These are phyloP conservation scores for Oophaga sylvatica DNA, from an alignment of 2,797 vertebrate species.

Conservation along the genomic window DNA sequence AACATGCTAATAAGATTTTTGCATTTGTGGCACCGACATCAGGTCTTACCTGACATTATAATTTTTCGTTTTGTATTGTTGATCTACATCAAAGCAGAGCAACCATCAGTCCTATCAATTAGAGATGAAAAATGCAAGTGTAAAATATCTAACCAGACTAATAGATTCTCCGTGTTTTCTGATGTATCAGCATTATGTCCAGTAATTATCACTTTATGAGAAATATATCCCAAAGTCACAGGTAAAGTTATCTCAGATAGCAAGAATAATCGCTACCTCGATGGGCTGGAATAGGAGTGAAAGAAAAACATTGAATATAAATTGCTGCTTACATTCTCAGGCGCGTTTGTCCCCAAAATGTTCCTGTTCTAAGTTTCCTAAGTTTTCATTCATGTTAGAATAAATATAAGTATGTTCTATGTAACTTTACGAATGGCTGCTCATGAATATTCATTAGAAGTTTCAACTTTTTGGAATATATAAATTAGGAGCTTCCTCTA, in stretches of 20 bases:
- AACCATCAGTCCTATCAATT: not conserved
- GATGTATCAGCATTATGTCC: conserved; percentile 18
- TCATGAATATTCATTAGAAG: not conserved
- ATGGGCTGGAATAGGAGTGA: not conserved
- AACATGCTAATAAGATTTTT: conserved; percentile 10
- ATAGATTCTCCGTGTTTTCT: not conserved
- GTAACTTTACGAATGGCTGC: not conserved
- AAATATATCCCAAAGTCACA: not conserved
- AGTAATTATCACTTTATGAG: conserved; percentile 19
- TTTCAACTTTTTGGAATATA: not conserved
- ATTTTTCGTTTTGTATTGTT: not conserved
- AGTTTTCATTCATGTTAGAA: not conserved
- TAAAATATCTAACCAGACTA: not conserved
- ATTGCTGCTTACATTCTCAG: not conserved
- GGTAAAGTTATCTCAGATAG: not conserved
- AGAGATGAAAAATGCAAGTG: conserved; percentile 1
- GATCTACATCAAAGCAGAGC: conserved; percentile 10
- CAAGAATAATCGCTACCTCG: not conserved
- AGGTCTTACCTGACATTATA: not conserved
- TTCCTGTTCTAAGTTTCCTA: not conserved
- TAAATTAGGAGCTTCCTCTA: not conserved
- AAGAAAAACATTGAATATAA: not conserved
- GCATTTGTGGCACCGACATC: not conserved
- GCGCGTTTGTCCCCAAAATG: not conserved
- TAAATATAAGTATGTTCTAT: not conserved